phyloP scores from a whole-genome alignment of 2,113 vertebrate species.

The Phyllostomus discolor region DNA sequence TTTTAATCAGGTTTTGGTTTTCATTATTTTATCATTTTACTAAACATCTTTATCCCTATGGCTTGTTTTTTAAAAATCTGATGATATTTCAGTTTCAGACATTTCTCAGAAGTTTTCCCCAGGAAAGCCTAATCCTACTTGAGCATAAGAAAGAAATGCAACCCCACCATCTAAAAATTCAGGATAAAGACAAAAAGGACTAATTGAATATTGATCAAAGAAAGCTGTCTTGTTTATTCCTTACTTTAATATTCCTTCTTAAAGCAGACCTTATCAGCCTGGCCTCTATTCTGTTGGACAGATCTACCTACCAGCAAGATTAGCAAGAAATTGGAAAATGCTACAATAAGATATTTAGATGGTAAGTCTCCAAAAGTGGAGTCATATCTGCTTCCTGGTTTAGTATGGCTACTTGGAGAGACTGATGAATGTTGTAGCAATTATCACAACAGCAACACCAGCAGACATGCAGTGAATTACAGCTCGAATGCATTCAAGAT shows the following conservation, averaged over 20 bases:
- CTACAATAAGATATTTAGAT: conserved; percentile 17
- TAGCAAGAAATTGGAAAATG: conserved; percentile 52
- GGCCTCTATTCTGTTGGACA: not conserved
- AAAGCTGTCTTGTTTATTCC: conserved; percentile 25
- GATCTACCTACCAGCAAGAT: not conserved
- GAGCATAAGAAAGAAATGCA: conserved; percentile 28
- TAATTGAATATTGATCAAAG: conserved; percentile 52
- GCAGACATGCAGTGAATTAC: not conserved
- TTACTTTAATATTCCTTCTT: conserved; percentile 48
- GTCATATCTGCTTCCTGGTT: not conserved
- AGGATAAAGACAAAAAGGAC: conserved; percentile 39
- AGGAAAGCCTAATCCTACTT: conserved; percentile 34
- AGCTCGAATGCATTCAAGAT: not conserved
- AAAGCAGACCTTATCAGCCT: conserved; percentile 15
- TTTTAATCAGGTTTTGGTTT: conserved; percentile 35
- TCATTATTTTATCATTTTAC: conserved; percentile 50
- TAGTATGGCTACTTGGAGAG: not conserved
- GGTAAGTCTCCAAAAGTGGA: conserved; percentile 19
- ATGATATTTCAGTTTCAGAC: conserved; percentile 22
- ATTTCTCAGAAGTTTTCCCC: conserved; percentile 16
- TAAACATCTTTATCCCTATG: conserved; percentile 13
- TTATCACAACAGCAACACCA: not conserved
- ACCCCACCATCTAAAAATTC: conserved; percentile 5
- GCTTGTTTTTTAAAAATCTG: conserved; percentile 38
- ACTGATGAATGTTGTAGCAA: not conserved